Conservation (phyloP, 2,888 invertebrate species). For the Spodoptera picta region DNA sequence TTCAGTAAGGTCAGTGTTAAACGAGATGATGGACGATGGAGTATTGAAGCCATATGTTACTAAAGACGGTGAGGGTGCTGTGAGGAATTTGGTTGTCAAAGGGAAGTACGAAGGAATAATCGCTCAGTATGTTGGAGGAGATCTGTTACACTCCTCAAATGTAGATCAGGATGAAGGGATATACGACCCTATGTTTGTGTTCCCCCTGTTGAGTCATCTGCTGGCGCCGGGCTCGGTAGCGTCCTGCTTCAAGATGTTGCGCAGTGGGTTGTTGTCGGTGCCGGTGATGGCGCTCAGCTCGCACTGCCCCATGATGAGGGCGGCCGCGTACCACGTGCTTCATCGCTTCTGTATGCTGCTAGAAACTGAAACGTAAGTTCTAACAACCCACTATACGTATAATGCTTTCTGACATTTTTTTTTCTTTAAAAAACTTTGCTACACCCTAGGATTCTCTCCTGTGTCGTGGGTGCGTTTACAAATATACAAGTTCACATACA, state of each 20-base stretch:
- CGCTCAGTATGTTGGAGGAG: constrained; percentile 56
- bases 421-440: no score
- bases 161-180: constrained; percentile 75
- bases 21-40: constrained; percentile 64
- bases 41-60: constrained; percentile 56
- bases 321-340: constrained; percentile 92
- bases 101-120: constrained; percentile 63
- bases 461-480: no score
- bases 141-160: constrained; percentile 68
- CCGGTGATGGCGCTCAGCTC: constrained; percentile 92
- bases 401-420: no score
- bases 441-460: no score
- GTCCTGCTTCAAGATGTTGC: constrained; percentile 91
- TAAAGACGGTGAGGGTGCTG: constrained; percentile 67
- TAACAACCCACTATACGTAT: neutral
- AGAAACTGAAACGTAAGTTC: constrained; percentile 90
- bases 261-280: constrained; percentile 92
- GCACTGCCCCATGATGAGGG: constrained; percentile 90
- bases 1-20: constrained; percentile 59
- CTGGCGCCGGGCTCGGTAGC: constrained; percentile 93
- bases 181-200: constrained; percentile 95
- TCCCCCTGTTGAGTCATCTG: constrained; percentile 93
- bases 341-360: constrained; percentile 92
- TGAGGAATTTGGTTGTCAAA: constrained; percentile 64
- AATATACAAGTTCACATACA: no score